These are phyloP conservation scores for Eubasilissa regina DNA, from an alignment of 1,140 invertebrate species.

Conservation along the genomic window DNA sequence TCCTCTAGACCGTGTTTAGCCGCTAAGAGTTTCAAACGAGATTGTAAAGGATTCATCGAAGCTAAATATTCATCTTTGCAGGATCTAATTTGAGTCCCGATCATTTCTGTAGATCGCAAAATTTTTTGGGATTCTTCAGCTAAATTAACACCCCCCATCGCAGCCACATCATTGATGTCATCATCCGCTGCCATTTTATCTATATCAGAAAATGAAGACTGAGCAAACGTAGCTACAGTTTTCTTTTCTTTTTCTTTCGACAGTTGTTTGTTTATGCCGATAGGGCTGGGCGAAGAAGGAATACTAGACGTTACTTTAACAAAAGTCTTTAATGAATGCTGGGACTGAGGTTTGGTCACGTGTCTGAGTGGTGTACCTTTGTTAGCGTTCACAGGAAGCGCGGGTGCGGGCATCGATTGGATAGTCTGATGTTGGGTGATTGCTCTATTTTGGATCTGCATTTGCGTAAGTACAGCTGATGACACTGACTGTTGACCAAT, in stretches of 20 bases:
- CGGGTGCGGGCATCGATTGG: constrained; percentile 25
- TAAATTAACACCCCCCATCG: constrained; percentile 99
- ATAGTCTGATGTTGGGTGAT: constrained; percentile 20
- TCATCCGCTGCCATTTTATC: constrained; percentile 82
- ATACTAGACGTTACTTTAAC: constrained; percentile 59
- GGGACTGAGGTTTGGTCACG: constrained; percentile 61
- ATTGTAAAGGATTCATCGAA: constrained; percentile 82
- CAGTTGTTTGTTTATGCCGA: constrained; percentile 54
- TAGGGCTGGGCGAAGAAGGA: constrained; percentile 62
- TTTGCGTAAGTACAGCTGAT: background rate
- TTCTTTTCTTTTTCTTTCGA: constrained; percentile 80
- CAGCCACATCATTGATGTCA: constrained; percentile 98
- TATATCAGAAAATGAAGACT: constrained; percentile 63
- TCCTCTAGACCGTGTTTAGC: constrained; percentile 90
- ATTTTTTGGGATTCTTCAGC: constrained; percentile 97
- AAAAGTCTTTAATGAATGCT: constrained; percentile 61
- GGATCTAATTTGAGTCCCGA: constrained; percentile 95
- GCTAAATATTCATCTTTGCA: constrained; percentile 97
- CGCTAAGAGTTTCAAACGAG: constrained; percentile 82
- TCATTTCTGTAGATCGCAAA: constrained; percentile 94
- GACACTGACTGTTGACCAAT: constrained; percentile 33
- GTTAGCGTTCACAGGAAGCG: constrained; percentile 13
- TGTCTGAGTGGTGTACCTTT: constrained; percentile 45
- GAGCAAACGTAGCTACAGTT: constrained; percentile 70
- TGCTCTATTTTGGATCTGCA: constrained; percentile 39